phyloP scores from a whole-genome alignment of 2,797 vertebrate species.

The Netta rufina region DNA sequence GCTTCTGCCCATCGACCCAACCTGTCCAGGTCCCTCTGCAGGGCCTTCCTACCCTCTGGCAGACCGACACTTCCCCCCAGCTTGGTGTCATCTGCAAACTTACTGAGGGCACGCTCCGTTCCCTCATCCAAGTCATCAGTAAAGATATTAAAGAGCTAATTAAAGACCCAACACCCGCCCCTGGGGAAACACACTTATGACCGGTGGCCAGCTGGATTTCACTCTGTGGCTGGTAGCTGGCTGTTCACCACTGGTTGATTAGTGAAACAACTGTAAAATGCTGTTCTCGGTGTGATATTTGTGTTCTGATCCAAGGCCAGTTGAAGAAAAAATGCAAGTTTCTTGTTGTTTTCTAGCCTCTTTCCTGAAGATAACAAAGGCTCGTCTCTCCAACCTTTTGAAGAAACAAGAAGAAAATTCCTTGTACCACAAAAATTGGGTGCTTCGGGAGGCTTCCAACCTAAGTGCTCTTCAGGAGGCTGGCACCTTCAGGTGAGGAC shows the following conservation, averaged over 20 bases:
- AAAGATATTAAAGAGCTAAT: too few species aligned
- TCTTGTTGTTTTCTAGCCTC: constrained; percentile 73
- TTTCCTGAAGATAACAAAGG: constrained; percentile 85
- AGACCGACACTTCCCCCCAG: too few species aligned
- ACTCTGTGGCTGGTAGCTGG: background rate
- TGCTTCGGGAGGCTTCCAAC: constrained; percentile 88
- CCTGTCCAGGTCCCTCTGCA: too few species aligned
- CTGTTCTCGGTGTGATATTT: background rate
- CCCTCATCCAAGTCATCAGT: too few species aligned
- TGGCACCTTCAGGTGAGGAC: constrained; percentile 91
- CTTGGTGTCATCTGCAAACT: too few species aligned
- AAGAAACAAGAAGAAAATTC: constrained; percentile 79
- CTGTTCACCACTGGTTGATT: background rate
- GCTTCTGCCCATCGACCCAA: too few species aligned
- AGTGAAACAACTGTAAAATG: background rate
- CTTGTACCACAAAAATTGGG: constrained; percentile 82
- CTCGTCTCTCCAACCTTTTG: constrained; percentile 82
- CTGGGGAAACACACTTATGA: too few species aligned
- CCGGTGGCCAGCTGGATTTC: too few species aligned
- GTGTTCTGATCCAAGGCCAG: background rate
- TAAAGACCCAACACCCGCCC: too few species aligned
- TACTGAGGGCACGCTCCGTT: too few species aligned
- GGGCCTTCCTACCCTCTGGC: too few species aligned
- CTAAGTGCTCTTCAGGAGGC: constrained; percentile 93
- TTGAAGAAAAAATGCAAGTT: background rate